Conservation (phyloP, 2,888 invertebrate species). For the Luperina testacea region DNA sequence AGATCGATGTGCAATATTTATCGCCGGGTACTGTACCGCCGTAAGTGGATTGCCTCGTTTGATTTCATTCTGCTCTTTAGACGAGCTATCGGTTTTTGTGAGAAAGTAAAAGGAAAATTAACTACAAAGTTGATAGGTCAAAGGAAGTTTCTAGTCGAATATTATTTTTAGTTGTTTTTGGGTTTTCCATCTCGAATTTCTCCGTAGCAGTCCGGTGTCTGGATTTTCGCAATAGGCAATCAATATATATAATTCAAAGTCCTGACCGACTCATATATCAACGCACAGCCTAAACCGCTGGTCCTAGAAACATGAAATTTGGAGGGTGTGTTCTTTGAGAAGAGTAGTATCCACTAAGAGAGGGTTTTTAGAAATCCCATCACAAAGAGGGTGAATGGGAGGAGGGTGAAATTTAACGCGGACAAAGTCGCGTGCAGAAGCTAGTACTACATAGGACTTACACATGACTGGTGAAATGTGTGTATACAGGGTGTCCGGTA, state of each 20-base stretch:
- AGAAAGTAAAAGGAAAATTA: constrained; percentile 25
- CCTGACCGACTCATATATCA: too few relatives aligned
- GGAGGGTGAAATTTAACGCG: too few relatives aligned
- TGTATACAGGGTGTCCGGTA: too few relatives aligned
- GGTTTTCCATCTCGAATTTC: neutral
- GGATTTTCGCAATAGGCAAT: neutral
- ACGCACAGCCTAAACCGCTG: too few relatives aligned
- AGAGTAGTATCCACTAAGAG: too few relatives aligned
- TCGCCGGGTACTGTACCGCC: neutral
- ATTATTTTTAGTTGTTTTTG: neutral
- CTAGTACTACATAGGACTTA: neutral
- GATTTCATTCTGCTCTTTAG: constrained; percentile 49
- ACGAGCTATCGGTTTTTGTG: constrained; percentile 28
- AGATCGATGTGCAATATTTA: too few relatives aligned
- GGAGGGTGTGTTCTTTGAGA: too few relatives aligned
- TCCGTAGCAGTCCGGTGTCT: neutral
- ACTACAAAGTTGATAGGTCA: neutral
- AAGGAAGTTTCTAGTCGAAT: neutral
- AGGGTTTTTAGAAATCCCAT: too few relatives aligned
- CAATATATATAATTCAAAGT: too few relatives aligned
- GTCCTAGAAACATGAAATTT: too few relatives aligned
- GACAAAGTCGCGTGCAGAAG: too few relatives aligned
- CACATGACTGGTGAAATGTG: neutral
- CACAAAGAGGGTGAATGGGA: too few relatives aligned
- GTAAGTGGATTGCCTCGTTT: constrained; percentile 60